Base-by-base conservation (phyloP, 1,140 invertebrate species). In the Cydia amplana region DNA sequence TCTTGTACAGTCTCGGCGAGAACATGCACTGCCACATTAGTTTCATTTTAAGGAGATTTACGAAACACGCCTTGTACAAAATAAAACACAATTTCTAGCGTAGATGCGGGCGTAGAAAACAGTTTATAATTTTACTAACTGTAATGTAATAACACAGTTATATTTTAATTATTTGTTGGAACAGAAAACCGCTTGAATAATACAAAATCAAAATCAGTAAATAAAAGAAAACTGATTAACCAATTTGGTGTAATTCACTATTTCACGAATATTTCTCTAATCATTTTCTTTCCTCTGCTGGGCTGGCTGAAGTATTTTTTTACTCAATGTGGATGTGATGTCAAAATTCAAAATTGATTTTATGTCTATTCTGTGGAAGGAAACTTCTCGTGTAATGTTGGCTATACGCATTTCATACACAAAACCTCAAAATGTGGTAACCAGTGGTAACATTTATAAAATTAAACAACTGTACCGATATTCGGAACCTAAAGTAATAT, bases 1-100 rank as follows among this genome's bases (percentile, higher is more conserved):
- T 83, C 74, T 82, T 87, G 40, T 85, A 89, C 1, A 91, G 74
- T 14, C 87, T 81, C n/a, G 89, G 89, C 20, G 87, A 79, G 76
- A 82, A 82, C 25, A 87, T 23, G 75, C 85, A 85, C 23, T 80
- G 78, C 76, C 75, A 81, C 70, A 79, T 51, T 65, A 80, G 64
- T 51, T 78, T 84, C 78, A 85, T 79, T 73, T 74, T 82, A 10
- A 40, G 4, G 32, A 28, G 16, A 60, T 36, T 63, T 32, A 23
- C 9, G 12, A 72, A 20, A 46, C 14, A 23, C 5, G 43, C 7
- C 10, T 60, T 12, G 51, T 55, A 20, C 55, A 60, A 23, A 60
- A 23, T 60, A 60, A 51, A 51, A 60, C 51, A 20, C 55, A 60
- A 60, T 60, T 23, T 60, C 9, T 18, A 60, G 18, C 16, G 55